Evolutionary conservation across 2,888 invertebrate genomes (phyloP).

Genomic region (Agrochola lychnidis): DNA sequence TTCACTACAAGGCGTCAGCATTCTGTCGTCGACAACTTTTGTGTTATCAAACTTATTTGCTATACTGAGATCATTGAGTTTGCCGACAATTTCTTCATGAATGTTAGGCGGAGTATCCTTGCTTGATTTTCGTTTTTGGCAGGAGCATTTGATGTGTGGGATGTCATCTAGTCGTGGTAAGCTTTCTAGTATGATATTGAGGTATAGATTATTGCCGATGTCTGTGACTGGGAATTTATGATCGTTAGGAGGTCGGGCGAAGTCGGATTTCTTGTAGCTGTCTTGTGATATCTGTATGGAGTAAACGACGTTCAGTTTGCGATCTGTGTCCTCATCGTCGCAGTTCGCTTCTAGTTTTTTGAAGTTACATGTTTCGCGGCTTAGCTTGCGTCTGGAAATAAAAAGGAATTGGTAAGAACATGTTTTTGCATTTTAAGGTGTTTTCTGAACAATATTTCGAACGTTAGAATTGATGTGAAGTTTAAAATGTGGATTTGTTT

Average conservation of each 20-base stretch:
- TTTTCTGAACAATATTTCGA: constrained; percentile 9
- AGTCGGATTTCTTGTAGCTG: constrained; percentile 89
- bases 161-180: constrained; percentile 94
- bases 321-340: constrained; percentile 78
- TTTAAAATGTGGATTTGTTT: background rate
- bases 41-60: constrained; percentile 73
- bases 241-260: constrained; percentile 90
- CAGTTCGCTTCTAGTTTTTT: constrained; percentile 88
- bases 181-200: constrained; percentile 92
- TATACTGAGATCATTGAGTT: constrained; percentile 87
- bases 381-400: constrained; percentile 83
- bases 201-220: constrained; percentile 91
- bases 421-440: background rate
- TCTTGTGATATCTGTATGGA: constrained; percentile 93
- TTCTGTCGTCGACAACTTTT: constrained; percentile 92
- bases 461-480: background rate
- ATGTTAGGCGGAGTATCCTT: constrained; percentile 76
- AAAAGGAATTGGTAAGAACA: background rate
- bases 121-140: constrained; percentile 82
- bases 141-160: constrained; percentile 90
- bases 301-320: constrained; percentile 91
- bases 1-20: constrained; percentile 93
- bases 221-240: constrained; percentile 94
- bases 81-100: constrained; percentile 83
- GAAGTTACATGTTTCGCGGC: constrained; percentile 88